Evolutionary conservation across 2,113 vertebrate genomes (phyloP).

Genomic region (Urocolius indicus): DNA sequence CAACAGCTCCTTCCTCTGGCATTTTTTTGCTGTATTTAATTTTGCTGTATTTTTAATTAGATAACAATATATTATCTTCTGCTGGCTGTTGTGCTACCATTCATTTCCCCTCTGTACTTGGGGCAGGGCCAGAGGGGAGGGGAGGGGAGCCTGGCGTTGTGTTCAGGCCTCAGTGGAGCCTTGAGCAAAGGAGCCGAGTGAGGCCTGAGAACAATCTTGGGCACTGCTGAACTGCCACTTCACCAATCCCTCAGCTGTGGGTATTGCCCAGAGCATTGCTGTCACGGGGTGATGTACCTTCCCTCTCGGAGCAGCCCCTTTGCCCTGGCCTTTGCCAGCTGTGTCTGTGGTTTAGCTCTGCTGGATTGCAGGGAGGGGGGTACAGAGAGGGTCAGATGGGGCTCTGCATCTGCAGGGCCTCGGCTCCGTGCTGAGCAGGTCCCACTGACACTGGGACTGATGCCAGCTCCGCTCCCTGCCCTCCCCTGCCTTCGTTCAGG

Average conservation of each 20-base stretch:
- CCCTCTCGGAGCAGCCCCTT: neutral
- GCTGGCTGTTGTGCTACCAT: constrained; percentile 39
- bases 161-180: neutral
- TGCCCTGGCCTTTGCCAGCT: neutral
- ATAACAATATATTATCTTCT: constrained; percentile 57
- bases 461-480: neutral
- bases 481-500: neutral
- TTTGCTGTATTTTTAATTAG: constrained; percentile 69
- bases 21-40: constrained; percentile 65
- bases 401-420: neutral
- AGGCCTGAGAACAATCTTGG: neutral
- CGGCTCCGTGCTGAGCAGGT: neutral
- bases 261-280: neutral
- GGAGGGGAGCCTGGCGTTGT: neutral
- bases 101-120: constrained; percentile 36
- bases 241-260: neutral
- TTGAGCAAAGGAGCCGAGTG: neutral
- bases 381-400: neutral
- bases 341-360: neutral
- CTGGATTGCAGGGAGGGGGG: neutral
- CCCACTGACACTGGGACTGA: accelerated
- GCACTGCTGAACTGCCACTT: neutral
- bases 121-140: neutral
- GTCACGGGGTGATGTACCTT: neutral
- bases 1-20: constrained; percentile 34